Evolutionary conservation across 2,113 vertebrate genomes (phyloP), one percentile per base, ranked within the genome.

Genomic region (Rousettus leschenaultii): DNA sequence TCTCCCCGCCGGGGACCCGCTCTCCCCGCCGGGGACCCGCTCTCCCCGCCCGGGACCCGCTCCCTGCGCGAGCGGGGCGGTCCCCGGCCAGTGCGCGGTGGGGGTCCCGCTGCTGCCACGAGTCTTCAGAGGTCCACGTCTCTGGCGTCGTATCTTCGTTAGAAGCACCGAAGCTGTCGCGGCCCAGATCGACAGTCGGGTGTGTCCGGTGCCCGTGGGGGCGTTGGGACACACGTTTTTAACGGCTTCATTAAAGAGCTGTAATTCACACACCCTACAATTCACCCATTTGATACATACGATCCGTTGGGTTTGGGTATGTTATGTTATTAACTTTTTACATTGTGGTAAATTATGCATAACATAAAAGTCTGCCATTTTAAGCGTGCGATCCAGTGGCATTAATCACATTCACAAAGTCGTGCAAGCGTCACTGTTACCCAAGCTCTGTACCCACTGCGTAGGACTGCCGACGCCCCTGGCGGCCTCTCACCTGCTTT

Each of bases 341-440:
- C 55, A 70, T 10, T 16, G 6, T 70, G 75, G 19, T 84, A 45
- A n/a, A 57, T 57, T 10, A 18, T 6, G 13, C 4, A 4, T 6
- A 26, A 19, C 79, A 26, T 61, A 48, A 19, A 55, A 15, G 45
- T 33, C 9, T 30, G 9, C 26, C 28, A 0, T n/a, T 70, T 63
- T 38, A 86, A 35, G 0, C 30, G 2, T 40, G 3, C 7, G 10
- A 1, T 35, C 6, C 7, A 16, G 21, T 2, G 33, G 26, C 74
- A 0, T 19, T 66, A 51, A 53, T 18, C 6, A 30, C 28, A 11
- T 63, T 55, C 43, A 26, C 38, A 9, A 0, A 8, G 22, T 4
- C 21, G 3, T 3, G 0, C 30, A 13, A 0, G 51, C 5, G 33
- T 33, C 22, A 11, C 48, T 40, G 22, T 63, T 55, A 35, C n/a